phyloP scores from a whole-genome alignment of 1,140 invertebrate species.

The Conus ventricosus region DNA sequence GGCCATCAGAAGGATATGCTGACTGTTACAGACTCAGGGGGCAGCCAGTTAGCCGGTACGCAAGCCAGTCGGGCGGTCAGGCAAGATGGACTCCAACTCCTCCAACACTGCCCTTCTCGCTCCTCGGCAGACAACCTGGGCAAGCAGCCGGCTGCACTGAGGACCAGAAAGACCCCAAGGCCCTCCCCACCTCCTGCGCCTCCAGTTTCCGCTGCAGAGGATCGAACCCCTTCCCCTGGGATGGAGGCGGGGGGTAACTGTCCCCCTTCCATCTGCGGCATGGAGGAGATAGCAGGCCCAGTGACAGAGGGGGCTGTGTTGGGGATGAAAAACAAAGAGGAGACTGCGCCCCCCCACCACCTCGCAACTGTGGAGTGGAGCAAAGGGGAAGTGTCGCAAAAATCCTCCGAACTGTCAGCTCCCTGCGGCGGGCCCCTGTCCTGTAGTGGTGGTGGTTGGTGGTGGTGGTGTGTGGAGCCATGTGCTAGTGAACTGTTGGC shows the following conservation, averaged over 20 bases:
- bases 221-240: conserved; percentile 13
- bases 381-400: background rate
- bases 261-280: background rate
- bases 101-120: conserved; percentile 40
- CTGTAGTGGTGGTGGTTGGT: background rate
- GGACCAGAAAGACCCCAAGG: conserved; percentile 15
- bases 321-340: background rate
- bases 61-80: conserved; percentile 14
- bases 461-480: conserved; percentile 1
- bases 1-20: no score
- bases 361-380: conserved; percentile 1
- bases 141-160: background rate
- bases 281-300: background rate
- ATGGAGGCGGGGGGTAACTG: background rate
- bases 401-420: background rate
- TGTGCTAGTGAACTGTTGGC: conserved; percentile 33
- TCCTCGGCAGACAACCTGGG: conserved; percentile 44
- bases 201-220: conserved; percentile 14
- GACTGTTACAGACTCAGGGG: background rate
- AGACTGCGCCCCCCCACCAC: background rate
- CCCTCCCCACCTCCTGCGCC: background rate
- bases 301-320: background rate
- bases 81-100: conserved; percentile 47
- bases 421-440: background rate
- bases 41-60: conserved; percentile 17